Conservation (phyloP, 2,888 invertebrate species). For the Gnatocerus cornutus region DNA sequence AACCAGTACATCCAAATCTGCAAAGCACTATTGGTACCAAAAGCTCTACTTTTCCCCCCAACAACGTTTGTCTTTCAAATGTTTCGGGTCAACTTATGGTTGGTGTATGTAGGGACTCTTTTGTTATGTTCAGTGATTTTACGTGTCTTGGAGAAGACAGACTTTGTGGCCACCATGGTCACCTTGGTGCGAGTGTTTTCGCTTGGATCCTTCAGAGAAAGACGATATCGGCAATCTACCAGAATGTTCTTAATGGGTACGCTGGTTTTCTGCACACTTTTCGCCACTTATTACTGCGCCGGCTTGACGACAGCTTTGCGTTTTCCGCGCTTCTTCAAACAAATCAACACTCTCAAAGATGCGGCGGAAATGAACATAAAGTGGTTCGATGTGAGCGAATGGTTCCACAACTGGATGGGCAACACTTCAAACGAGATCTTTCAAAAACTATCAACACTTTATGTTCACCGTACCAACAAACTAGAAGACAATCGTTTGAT, state of each 20-base stretch:
- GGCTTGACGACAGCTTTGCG: constrained; percentile 52
- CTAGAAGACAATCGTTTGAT: constrained; percentile 6
- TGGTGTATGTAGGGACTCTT: neutral
- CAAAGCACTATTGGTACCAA: neutral
- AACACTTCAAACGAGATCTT: constrained; percentile 30
- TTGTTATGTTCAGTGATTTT: neutral
- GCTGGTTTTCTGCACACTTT: constrained; percentile 46
- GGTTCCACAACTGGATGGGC: constrained; percentile 48
- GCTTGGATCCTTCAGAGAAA: neutral
- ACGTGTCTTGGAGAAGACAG: neutral
- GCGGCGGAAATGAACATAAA: constrained; percentile 51
- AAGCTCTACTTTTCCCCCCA: neutral
- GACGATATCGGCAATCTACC: neutral
- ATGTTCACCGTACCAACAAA: neutral
- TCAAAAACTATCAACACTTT: constrained; percentile 13
- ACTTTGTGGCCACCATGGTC: no score
- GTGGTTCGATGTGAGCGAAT: constrained; percentile 52
- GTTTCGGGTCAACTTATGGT: neutral
- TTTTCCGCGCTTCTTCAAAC: constrained; percentile 53
- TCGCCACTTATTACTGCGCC: constrained; percentile 54
- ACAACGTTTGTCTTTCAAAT: neutral
- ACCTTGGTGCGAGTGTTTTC: neutral
- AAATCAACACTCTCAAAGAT: constrained; percentile 53
- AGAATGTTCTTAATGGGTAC: neutral
- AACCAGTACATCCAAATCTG: neutral